Base-by-base conservation (phyloP, 1,140 invertebrate genomes). In the Luehdorfia chinensis region DNA sequence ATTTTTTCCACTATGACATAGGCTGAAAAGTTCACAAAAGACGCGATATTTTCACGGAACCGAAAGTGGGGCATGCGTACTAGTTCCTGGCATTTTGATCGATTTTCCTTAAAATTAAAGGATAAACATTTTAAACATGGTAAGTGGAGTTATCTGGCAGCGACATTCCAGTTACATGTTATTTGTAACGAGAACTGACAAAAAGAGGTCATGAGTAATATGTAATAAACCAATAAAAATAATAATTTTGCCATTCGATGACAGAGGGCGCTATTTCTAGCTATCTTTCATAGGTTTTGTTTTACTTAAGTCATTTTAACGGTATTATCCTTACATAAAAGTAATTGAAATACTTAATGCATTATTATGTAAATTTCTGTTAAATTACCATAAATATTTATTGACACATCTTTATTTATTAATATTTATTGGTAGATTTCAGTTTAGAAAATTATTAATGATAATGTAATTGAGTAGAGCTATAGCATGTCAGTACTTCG, bases 41-140 rank as follows among this genome's bases (percentile, higher is more conserved):
- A 76, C 41, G 58, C 55, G 50, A 59, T 60, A 66, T 77, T 81
- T 79, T 63, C 66, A 64, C 61, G 54, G 63, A 80, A 77, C 51
- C 55, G 55, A 66, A 84, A 79, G 55, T 80, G 68, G 80, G 77
- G 56, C 77, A 70, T 67, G 69, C 66, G 66, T 75, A 63, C 56
- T 66, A 48, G 36, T 46, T n/a, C n/a, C n/a, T 55, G 55, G 36
- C 59, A 60, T 65, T 75, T 68, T 58, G 47, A 75, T 68, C 61
- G 44, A 72, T 78, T 70, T 76, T 75, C 75, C 74, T 61, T 50
- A 59, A 64, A 75, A 66, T 54, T 56, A 53, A 59, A 64, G 66
- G 61, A 69, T 58, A 75, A 66, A 55, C 32, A 33, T 47, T 54
- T 44, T 25, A 50, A 48, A 53, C 54, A 33, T 33, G 30, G 31